Base-by-base conservation (phyloP, 2,888 invertebrate species). In the Drosophila quinaria region DNA sequence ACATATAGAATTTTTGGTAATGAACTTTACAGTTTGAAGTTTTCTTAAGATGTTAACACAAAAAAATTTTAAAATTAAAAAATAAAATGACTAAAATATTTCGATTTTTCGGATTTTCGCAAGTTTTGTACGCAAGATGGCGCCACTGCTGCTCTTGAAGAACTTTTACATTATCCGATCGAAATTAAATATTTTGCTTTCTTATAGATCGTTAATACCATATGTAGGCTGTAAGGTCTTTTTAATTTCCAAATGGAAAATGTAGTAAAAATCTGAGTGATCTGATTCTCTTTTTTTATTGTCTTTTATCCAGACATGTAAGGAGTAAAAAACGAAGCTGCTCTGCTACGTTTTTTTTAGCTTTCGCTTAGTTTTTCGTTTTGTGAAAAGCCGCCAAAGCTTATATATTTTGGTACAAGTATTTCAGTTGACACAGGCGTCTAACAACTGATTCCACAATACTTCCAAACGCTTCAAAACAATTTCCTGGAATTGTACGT, bases 401-500 rank as follows among this genome's bases (percentile, higher is more conserved):
- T 74, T 74, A 56, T 51, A 41, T 35, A 13, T 25, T 35, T 58
- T 35, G 35, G 22, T 35, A 29, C 29, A 8, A 29, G 29, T 29
- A 25, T 67, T 70, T 71, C 13, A 41, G 37, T 52, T 39, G 44
- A 46, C 37, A 58, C 17, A 22, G 49, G 41, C 10, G 11, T 58
- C 70, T 60, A 59, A 46, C 66, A 81, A 80, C 82, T 54, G 69
- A 74, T 74, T 74, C 69, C 46, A 66, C 69, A 66, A 51, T 63
- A 65, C 73, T 64, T 66, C 81, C 73, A 80, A 68, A 64, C 72
- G 80, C 77, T 60, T 49, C 59, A 62, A 70, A 63, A 64, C 59
- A 52, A 67, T 80, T 52, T n/a, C n/a, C n/a, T 56, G 52, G 55
- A 44, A 66, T 63, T 70, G 68, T 78, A 49, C 64, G 39, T 37